A percentile compares a stretch with the other conserved stretches of the same genome.
phyloP scores from a whole-genome alignment of 2,113 vertebrate genomes.

The Felis chaus region DNA sequence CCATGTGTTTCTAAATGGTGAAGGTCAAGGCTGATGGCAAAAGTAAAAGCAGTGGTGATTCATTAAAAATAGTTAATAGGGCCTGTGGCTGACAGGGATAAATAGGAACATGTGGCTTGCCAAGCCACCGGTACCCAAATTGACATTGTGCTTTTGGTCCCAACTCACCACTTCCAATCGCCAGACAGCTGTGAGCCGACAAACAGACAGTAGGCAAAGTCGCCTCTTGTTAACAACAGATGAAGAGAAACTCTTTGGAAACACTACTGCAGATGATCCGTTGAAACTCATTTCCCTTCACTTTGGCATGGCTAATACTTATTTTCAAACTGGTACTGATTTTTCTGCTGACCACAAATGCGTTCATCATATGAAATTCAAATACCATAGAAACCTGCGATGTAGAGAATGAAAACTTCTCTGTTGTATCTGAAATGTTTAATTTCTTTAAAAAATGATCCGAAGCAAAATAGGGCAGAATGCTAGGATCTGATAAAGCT shows the following conservation, averaged over 20 bases:
- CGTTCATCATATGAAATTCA: background rate
- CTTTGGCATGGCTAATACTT: background rate
- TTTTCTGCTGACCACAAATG: background rate
- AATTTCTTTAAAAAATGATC: constrained; percentile 15
- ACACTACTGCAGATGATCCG: background rate
- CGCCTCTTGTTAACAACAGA: constrained; percentile 66
- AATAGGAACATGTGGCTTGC: constrained; percentile 81
- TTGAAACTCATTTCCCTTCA: background rate
- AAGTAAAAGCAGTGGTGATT: constrained; percentile 89
- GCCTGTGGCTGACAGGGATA: constrained; percentile 84
- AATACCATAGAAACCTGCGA: background rate
- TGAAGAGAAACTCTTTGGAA: background rate
- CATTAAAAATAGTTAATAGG: constrained; percentile 91
- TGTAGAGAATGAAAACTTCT: background rate
- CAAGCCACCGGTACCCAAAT: constrained; percentile 74
- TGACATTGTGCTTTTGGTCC: constrained; percentile 75
- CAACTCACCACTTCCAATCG: constrained; percentile 42
- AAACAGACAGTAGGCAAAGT: constrained; percentile 68
- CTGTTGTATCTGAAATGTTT: background rate
- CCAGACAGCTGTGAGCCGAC: constrained; percentile 71
- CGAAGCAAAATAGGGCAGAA: background rate
- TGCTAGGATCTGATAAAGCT: background rate
- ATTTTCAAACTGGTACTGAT: background rate
- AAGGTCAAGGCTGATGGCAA: constrained; percentile 91
- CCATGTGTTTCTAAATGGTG: constrained; percentile 89